Base-by-base conservation (phyloP, 1,140 invertebrate genomes). In the Melitaea cinxia region DNA sequence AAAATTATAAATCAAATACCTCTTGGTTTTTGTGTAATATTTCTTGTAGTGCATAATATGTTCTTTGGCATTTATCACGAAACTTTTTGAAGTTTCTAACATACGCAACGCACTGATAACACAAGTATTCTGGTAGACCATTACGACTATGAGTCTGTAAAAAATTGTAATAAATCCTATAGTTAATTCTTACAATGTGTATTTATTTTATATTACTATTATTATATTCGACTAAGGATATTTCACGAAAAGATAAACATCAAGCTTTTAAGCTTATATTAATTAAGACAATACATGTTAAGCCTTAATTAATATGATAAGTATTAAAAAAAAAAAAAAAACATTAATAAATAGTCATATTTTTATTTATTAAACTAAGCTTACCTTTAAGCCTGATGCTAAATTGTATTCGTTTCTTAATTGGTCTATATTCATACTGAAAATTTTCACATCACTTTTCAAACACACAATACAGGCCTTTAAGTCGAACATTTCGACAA, bases 391-490 rank as follows among this genome's bases (percentile, higher is more conserved):
- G 54, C 87, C 85, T 50, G 85, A 80, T 49, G 86, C 17, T 26
- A 77, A 66, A 68, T 87, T 80, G 59, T 73, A 89, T 61, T 85
- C 75, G 10, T 68, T 33, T 54, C 83, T 73, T 49, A 89, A 72
- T 39, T 68, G 58, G n/a, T 73, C 76, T 49, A 49, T 69, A 50
- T 82, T 78, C 61, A 88, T 74, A 55, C 73, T 82, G 54, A 68
- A 75, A 47, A 88, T 69, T 57, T 77, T 85, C 14, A 78, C 70
- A 63, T 79, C 63, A 49, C 75, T 82, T 62, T 74, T 80, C 21
- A 89, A 77, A 63, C 87, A 89, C 35, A 83, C 77, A 12, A 63
- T 63, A 69, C 87, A 89, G 7, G 80, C 83, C 57, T 85, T 83
- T 47, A 89, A 53, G 54, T 79, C 75, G 35, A 74, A 72, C 85